These are phyloP conservation scores for Nomia melanderi DNA, from an alignment of 1,140 invertebrate species.

Conservation along the genomic window DNA sequence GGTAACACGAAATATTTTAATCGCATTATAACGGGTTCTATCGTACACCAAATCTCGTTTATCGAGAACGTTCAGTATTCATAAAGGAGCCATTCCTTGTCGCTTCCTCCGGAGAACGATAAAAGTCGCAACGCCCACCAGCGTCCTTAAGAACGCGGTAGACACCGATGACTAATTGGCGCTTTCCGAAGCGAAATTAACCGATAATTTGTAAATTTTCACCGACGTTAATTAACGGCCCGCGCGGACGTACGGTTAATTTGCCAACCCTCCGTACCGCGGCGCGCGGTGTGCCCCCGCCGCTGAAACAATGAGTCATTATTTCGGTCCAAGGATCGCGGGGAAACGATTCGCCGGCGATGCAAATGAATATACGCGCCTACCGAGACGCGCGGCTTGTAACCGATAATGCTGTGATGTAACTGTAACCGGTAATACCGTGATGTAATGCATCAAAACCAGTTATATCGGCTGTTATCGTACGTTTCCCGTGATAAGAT, in stretches of 20 bases:
- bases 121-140: neutral
- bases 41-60: too few species aligned
- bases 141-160: neutral
- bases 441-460: slow-evolving; percentile 33
- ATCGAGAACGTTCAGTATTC: too few species aligned
- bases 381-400: slow-evolving; percentile 14
- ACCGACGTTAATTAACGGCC: slow-evolving; percentile 13
- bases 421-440: slow-evolving; percentile 38
- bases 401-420: slow-evolving; percentile 45
- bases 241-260: neutral
- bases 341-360: slow-evolving; percentile 14
- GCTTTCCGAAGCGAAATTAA: neutral
- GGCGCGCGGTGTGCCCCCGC: neutral
- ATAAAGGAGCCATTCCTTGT: too few species aligned
- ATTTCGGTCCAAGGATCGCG: slow-evolving; percentile 12
- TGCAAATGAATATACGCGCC: slow-evolving; percentile 38
- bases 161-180: neutral
- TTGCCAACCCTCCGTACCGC: slow-evolving; percentile 1
- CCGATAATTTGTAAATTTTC: slow-evolving; percentile 28
- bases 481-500: slow-evolving; percentile 26
- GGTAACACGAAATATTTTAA: too few species aligned
- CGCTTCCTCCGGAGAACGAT: neutral
- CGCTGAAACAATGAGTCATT: slow-evolving; percentile 43
- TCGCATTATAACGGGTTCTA: too few species aligned
- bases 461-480: slow-evolving; percentile 39